Base-by-base conservation (phyloP, 2,888 invertebrate species). In the Metacarcinus magister region DNA sequence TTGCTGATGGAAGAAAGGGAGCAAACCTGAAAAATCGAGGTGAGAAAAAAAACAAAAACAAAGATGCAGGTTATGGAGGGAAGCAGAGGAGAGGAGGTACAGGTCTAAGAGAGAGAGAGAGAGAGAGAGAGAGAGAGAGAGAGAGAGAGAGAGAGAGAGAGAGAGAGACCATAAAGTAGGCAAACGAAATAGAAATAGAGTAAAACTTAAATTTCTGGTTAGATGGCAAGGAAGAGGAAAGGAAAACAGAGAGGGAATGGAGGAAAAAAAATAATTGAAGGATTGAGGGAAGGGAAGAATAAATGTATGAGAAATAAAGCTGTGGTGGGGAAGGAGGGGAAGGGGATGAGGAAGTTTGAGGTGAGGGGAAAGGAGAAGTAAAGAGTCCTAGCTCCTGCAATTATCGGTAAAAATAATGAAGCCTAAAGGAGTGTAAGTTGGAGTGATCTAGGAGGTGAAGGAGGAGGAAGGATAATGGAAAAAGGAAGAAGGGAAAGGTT, bases 71-170 rank as follows among this genome's bases (percentile, higher is more conserved):
- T 8, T 4, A 82, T 82, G 82, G 82, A 67, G 67, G 67, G 67
- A 67, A n/a, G 19, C 19, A 67, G 19, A 19, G 19, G 67, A n/a
- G 67, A 67, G n/a, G 19, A 19, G 19, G 2, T 39, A 39, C 2
- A 39, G 39, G 39, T 39, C 39, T 39, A 2, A 67, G 67, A 67
- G 67, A 67, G 67, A 67, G 19, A 67, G 67, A 67, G 67, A n/a
- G 67, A 67, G 67, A 67, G 19, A 67, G 67, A 23, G n/a, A n/a
- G 67, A 67, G n/a, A 67, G 67, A n/a, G 67, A 67, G 67, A 67
- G 67, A 67, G n/a, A 67, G 67, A n/a, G 67, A 67, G 67, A 67
- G 67, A 67, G 67, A 67, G 67, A 67, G n/a, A 67, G 67, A 67
- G 67, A n/a, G 67, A 23, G 67, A 67, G n/a, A n/a, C 19, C 4